phyloP scores from a whole-genome alignment of 1,140 invertebrate genomes.

The Cotesia typhae region DNA sequence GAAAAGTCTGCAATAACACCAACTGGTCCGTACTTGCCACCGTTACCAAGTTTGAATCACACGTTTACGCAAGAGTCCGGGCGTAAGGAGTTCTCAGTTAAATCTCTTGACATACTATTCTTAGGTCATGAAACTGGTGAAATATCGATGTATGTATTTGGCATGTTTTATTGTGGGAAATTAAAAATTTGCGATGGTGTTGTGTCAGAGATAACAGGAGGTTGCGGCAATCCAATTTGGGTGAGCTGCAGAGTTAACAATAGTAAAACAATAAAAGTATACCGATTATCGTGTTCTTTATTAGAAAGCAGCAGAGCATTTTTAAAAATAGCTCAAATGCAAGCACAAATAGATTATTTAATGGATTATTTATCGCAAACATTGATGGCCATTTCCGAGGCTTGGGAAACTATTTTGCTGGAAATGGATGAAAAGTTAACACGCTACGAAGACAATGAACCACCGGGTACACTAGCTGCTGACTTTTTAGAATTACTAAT shows the following conservation, averaged over 20 bases:
- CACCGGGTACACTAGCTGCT: conserved; percentile 82
- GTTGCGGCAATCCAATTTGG: conserved; percentile 56
- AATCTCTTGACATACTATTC: conserved; percentile 58
- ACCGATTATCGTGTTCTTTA: conserved; percentile 54
- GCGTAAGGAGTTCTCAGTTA: conserved; percentile 58
- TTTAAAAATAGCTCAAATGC: conserved; percentile 60
- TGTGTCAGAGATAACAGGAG: conserved; percentile 56
- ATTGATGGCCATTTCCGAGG: conserved; percentile 86
- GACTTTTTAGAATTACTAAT: conserved; percentile 91
- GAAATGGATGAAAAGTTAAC: conserved; percentile 95
- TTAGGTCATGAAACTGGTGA: conserved; percentile 79
- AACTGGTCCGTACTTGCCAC: conserved; percentile 64
- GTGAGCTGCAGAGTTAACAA: conserved; percentile 49
- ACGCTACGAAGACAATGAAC: conserved; percentile 83
- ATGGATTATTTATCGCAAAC: conserved; percentile 78
- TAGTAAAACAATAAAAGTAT: conserved; percentile 45
- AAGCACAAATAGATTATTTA: conserved; percentile 60
- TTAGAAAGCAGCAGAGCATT: conserved; percentile 57
- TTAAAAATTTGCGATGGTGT: conserved; percentile 69
- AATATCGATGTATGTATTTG: conserved; percentile 83
- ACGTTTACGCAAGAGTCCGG: conserved; percentile 64
- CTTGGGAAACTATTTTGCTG: conserved; percentile 92
- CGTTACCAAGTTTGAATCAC: conserved; percentile 70
- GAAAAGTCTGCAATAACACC: conserved; percentile 46
- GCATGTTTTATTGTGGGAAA: conserved; percentile 80